These are phyloP conservation scores for Chloroclystis v-ata DNA, from an alignment of 2,888 invertebrate genomes.

Conservation along the genomic window DNA sequence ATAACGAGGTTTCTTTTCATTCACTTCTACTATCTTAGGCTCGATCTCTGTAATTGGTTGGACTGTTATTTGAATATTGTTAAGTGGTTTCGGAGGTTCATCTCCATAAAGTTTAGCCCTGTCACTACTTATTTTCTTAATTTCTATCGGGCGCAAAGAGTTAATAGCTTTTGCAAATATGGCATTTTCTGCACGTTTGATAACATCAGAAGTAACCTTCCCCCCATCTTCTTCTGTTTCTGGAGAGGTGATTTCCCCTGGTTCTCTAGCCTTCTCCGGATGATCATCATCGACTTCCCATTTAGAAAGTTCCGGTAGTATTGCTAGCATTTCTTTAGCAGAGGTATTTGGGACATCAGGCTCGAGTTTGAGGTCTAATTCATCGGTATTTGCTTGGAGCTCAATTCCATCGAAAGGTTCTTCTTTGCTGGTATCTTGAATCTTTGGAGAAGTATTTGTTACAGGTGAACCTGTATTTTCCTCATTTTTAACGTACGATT, in stretches of 20 bases:
- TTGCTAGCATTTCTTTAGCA: conserved; percentile 81
- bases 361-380: conserved; percentile 75
- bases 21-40: conserved; percentile 66
- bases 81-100: conserved; percentile 59
- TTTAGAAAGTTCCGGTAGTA: conserved; percentile 88
- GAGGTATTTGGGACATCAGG: conserved; percentile 48
- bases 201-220: conserved; percentile 90
- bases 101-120: conserved; percentile 82
- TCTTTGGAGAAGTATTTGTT: conserved; percentile 31
- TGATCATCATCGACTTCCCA: conserved; percentile 88
- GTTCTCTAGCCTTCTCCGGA: conserved; percentile 61
- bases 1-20: conserved; percentile 62
- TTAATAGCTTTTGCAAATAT: conserved; percentile 93
- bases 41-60: conserved; percentile 66
- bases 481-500: conserved; percentile 74
- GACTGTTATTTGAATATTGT: conserved; percentile 77
- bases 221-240: conserved; percentile 76
- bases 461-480: conserved; percentile 42
- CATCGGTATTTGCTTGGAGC: conserved; percentile 76
- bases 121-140: conserved; percentile 84
- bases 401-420: conserved; percentile 78
- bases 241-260: conserved; percentile 68
- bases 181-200: conserved; percentile 94
- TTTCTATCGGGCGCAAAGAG: conserved; percentile 86
- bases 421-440: conserved; percentile 63